Percentiles rank a stretch among this genome's conserved stretches.
phyloP scores from a whole-genome alignment of 2,888 invertebrate genomes.

The Idaea aversata region DNA sequence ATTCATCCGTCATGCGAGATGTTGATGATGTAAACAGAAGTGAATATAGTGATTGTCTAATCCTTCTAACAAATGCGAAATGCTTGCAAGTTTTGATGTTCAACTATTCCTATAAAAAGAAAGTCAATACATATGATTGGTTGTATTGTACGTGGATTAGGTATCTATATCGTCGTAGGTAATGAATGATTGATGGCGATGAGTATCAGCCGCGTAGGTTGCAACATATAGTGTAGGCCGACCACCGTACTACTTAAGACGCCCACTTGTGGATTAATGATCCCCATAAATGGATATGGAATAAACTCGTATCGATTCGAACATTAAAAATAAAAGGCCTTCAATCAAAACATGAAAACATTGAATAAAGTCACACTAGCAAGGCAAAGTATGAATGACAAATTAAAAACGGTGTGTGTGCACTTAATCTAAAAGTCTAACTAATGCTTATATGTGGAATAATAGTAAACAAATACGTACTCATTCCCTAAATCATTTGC shows the following conservation, averaged over 20 bases:
- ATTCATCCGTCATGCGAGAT: neutral
- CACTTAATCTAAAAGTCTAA: neutral
- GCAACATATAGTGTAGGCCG: constrained; percentile 48
- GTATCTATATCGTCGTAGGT: constrained; percentile 45
- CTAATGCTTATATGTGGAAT: neutral
- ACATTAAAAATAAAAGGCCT: constrained; percentile 18
- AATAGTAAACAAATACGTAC: constrained; percentile 23
- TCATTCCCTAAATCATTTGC: constrained; percentile 21
- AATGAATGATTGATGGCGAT: constrained; percentile 64
- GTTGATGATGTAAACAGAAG: no score
- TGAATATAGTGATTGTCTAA: no score
- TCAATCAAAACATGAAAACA: neutral
- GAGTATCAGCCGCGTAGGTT: constrained; percentile 62
- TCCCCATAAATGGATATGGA: constrained; percentile 45
- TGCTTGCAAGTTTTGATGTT: neutral
- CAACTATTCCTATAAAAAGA: neutral
- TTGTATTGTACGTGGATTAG: constrained; percentile 36
- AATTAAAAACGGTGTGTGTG: neutral
- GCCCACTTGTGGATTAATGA: constrained; percentile 56
- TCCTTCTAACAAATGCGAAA: neutral
- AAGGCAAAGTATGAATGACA: neutral
- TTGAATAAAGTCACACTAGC: neutral
- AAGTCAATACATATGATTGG: neutral
- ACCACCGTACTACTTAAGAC: constrained; percentile 56
- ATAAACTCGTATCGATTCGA: constrained; percentile 21